These are phyloP conservation scores for Austrolebias charrua DNA, from an alignment of 2,797 vertebrate genomes.

Conservation along the genomic window DNA sequence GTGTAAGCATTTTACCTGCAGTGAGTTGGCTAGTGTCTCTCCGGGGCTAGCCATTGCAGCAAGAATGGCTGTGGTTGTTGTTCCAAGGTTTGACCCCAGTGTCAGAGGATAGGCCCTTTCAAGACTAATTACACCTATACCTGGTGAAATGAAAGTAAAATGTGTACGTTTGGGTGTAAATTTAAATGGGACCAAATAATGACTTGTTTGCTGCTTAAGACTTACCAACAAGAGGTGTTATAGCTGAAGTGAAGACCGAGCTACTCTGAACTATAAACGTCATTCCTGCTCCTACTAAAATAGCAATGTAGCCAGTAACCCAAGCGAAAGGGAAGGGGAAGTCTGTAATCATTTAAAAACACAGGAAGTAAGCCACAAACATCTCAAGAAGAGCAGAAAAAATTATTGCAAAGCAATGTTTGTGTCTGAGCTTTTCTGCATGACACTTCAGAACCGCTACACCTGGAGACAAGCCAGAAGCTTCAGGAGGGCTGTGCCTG, in stretches of 20 bases:
- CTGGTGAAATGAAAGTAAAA: slow-evolving; percentile 60
- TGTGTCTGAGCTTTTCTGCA: slow-evolving; percentile 59
- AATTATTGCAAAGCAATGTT: slow-evolving; percentile 2
- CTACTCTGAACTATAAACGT: slow-evolving; percentile 98
- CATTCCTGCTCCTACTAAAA: slow-evolving; percentile 93
- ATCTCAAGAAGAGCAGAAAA: neutral
- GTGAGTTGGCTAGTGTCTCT: slow-evolving; percentile 80
- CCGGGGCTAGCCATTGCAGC: slow-evolving; percentile 92
- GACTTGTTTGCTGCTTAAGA: neutral
- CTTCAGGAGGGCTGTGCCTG: slow-evolving; percentile 62
- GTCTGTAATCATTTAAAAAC: slow-evolving; percentile 76
- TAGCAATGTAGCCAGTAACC: slow-evolving; percentile 94
- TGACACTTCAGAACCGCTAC: slow-evolving; percentile 38
- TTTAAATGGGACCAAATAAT: neutral
- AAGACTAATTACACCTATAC: slow-evolving; percentile 93
- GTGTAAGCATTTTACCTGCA: slow-evolving; percentile 82
- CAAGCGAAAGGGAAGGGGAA: slow-evolving; percentile 94
- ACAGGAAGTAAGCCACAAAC: slow-evolving; percentile 13
- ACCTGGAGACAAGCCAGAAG: slow-evolving; percentile 41
- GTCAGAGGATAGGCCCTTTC: slow-evolving; percentile 95
- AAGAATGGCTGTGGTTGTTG: slow-evolving; percentile 94
- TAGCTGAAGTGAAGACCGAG: slow-evolving; percentile 96
- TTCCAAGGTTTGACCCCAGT: slow-evolving; percentile 94
- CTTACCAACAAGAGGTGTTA: slow-evolving; percentile 96
- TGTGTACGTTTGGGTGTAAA: neutral